A percentile compares a stretch with the other conserved stretches of the same genome.
Conservation (phyloP, 2,113 vertebrate species). For the Typhlomys cinereus region DNA sequence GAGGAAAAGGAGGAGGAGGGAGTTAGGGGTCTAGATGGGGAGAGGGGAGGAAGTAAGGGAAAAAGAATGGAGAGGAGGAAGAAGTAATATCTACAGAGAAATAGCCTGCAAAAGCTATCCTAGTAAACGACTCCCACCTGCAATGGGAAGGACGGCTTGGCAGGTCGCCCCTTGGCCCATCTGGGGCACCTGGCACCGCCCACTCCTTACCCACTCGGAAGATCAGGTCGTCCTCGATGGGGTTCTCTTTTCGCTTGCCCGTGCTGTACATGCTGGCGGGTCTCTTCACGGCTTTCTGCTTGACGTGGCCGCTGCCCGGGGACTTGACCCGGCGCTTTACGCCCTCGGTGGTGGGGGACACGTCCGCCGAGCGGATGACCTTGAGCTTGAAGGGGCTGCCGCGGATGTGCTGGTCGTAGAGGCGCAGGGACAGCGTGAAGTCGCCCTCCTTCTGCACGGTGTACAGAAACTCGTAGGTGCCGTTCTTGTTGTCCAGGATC, state of each 20-base stretch:
- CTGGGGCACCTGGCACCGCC: neutral
- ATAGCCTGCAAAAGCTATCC: neutral
- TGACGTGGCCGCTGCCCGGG: conserved; percentile 93
- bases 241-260: conserved; percentile 96
- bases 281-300: conserved; percentile 95
- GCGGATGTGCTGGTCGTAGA: conserved; percentile 96
- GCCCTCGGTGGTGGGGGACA: conserved; percentile 90
- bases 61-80: rapidly evolving
- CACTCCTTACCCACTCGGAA: conserved; percentile 92
- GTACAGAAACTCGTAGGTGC: conserved; percentile 96
- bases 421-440: conserved; percentile 91
- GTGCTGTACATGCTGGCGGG: conserved; percentile 98
- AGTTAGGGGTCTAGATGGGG: too few relatives aligned
- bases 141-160: neutral
- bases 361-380: conserved; percentile 91
- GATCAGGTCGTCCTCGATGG: conserved; percentile 96
- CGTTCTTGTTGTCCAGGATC: conserved; percentile 97
- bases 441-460: conserved; percentile 93
- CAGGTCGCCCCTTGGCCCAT: neutral
- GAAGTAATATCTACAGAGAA: neutral
- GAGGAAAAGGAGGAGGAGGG: rapidly evolving
- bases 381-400: conserved; percentile 97
- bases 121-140: neutral
- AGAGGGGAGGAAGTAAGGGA: too few relatives aligned
- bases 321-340: conserved; percentile 95